Evolutionary conservation across 2,113 vertebrate genomes (phyloP), one percentile per base, ranked within the genome.

Genomic region (Phylloscopus whistleri): DNA sequence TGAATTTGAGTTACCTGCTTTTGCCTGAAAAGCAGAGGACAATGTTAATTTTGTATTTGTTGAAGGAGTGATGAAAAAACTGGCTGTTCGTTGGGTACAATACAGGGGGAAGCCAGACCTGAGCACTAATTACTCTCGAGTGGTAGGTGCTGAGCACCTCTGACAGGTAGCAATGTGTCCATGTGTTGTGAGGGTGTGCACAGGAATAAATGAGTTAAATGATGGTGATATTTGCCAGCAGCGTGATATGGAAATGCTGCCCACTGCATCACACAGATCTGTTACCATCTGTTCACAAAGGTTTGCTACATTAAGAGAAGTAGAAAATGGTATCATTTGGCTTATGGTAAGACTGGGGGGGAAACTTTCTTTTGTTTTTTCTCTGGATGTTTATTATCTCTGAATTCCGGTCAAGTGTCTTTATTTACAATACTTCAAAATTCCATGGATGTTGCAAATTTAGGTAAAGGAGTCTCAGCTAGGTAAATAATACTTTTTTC

Each of bases 231-330:
- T 64, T 89, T 96, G 89, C 94, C 87, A 91, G 93, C 63, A 94
- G 91, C 7, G 1, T 80, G 94, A 67, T 89, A 92, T 89, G 95
- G 84, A 96, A 85, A 87, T 87, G 51, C 93, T 95, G 93, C 96
- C 96, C 89, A 96, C 94, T 95, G 78, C 74, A 85, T 94, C 91
- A 49, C 78, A 56, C 72, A 56, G 44, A 94, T 80, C 64, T 91
- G 52, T 76, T 79, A 2, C 96, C 96, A 96, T 96, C 96, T 97
- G 96, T 93, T 97, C 81, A 46, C 55, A 77, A 72, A 84, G 64
- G 53, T 35, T 92, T 89, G 87, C 67, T 85, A 51, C 48, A 22
- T 26, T 74, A 48, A 63, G 84, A 77, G 52, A 48, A 74, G 30
- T 70, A 89, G 46, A 88, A 90, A 84, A 81, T 56, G 16, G 24